Evolutionary conservation across 2,113 vertebrate species (phyloP), one percentile per base, ranked within the genome.

Genomic region (Syngnathus scovelli): DNA sequence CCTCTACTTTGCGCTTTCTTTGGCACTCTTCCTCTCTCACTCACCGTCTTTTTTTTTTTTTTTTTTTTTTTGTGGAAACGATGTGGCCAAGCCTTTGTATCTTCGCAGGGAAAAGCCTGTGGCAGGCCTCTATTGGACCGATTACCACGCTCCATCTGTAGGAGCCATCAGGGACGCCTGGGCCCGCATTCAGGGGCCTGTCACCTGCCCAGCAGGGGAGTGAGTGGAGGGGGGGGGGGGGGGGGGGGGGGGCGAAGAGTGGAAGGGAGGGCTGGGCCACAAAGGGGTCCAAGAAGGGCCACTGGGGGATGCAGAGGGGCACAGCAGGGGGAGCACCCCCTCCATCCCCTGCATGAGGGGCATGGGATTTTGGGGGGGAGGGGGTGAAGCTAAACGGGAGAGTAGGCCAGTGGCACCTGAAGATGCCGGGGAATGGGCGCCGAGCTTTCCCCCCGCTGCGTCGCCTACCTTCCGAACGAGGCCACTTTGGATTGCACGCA

Each of bases 121-220:
- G 95, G 96, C 94, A 94, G 94, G 90, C 88, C 93, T 92, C 95
- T 94, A 96, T 96, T 98, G 93, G 93, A 81, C 91, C 93, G 85
- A 99, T 98, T 99, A 96, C 94, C 96, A 99, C 95, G 96, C 94
- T 98, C 96, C 96, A 99, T 99, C 96, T 99, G 96, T 95, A 95
- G 94, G 93, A 95, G 94, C 95, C 96, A 95, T 98, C 95, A 99
- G 92, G 92, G 83, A 92, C 90, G 95, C 92, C 92, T 89, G 92
- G 88, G 92, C 90, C 90, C 86, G 92, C 93, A 95, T 96, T 98
- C 93, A 93, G 92, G 92, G 91, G 89, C 92, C 92, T 96, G 96
- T 98, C 96, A 98, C 96, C 96, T 99, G 96, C 96, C 95, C 94
- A 92, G 95, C 94, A 93, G 95, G 94, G 89, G 88, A 90, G 84